Evolutionary conservation across 1,140 invertebrate species (phyloP).

Genomic region (Pseudobourletiella spinata): DNA sequence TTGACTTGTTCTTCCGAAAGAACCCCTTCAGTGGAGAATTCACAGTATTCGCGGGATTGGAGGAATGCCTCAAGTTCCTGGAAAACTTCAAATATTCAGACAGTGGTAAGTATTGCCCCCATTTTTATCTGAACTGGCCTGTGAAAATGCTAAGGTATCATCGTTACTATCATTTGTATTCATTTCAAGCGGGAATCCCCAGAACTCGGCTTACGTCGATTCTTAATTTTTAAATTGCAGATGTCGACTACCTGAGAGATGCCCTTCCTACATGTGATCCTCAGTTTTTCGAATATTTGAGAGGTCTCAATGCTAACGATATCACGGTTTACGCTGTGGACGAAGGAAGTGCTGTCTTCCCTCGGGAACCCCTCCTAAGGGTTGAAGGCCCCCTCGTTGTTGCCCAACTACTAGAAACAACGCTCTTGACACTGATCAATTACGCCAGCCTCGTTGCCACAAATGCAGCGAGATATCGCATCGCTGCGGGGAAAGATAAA

Average conservation of each 20-base stretch:
- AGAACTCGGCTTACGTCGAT: constrained; percentile 20
- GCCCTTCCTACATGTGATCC: constrained; percentile 71
- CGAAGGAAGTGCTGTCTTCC: constrained; percentile 95
- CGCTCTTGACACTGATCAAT: constrained; percentile 90
- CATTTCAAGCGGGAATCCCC: background rate
- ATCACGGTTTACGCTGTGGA: constrained; percentile 82
- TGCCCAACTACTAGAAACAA: constrained; percentile 93
- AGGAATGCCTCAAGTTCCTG: constrained; percentile 93
- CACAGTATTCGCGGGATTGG: constrained; percentile 95
- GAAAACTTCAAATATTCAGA: constrained; percentile 89
- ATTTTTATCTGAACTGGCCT: background rate
- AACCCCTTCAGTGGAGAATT: constrained; percentile 98
- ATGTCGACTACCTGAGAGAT: constrained; percentile 84
- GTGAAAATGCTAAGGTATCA: too few relatives aligned
- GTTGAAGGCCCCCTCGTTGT: constrained; percentile 93
- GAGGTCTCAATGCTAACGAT: constrained; percentile 69
- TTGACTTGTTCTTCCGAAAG: constrained; percentile 96
- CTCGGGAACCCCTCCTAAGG: constrained; percentile 41
- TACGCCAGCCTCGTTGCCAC: constrained; percentile 98
- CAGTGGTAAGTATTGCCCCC: constrained; percentile 58
- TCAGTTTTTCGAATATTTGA: constrained; percentile 86
- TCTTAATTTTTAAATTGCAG: too few relatives aligned
- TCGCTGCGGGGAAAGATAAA: constrained; percentile 84
- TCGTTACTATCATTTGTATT: too few relatives aligned
- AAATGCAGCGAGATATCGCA: constrained; percentile 84